Percentiles rank a stretch among this genome's conserved stretches.
These are phyloP conservation scores for Hypsibius dujardini DNA, from an alignment of 1,140 invertebrate species.

Conservation along the genomic window DNA sequence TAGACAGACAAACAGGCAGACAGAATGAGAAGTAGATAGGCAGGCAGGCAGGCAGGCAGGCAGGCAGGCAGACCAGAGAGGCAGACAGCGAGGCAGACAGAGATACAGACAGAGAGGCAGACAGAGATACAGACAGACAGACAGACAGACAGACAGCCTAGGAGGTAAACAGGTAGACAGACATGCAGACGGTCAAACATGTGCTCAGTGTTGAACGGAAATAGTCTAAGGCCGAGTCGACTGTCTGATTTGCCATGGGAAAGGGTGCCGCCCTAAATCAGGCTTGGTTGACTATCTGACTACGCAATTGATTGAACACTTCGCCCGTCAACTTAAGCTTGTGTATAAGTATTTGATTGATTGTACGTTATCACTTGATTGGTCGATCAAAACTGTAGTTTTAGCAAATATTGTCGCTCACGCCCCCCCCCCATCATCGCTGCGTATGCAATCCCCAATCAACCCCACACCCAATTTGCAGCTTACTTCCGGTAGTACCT, in stretches of 20 bases:
- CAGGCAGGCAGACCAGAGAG: no score
- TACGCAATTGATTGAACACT: neutral
- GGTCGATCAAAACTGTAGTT: neutral
- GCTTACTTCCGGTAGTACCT: conserved; percentile 1
- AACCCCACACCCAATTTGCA: neutral
- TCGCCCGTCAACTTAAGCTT: neutral
- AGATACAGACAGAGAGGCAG: no score
- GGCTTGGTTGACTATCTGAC: no score
- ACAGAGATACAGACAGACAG: no score
- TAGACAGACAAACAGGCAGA: neutral
- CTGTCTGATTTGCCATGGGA: no score
- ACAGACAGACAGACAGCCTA: no score
- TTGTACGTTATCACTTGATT: neutral
- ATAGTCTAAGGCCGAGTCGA: no score
- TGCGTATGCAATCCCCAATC: neutral
- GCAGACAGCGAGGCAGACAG: no score
- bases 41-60: neutral
- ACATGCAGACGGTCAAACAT: no score
- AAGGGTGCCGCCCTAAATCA: no score
- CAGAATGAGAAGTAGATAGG: neutral
- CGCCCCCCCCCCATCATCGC: neutral
- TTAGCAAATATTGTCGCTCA: neutral
- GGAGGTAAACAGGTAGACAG: no score
- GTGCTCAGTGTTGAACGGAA: no score
- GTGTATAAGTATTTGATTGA: neutral